These are phyloP conservation scores for Rhynchonycteris naso DNA, from an alignment of 2,797 vertebrate species.

Conservation along the genomic window DNA sequence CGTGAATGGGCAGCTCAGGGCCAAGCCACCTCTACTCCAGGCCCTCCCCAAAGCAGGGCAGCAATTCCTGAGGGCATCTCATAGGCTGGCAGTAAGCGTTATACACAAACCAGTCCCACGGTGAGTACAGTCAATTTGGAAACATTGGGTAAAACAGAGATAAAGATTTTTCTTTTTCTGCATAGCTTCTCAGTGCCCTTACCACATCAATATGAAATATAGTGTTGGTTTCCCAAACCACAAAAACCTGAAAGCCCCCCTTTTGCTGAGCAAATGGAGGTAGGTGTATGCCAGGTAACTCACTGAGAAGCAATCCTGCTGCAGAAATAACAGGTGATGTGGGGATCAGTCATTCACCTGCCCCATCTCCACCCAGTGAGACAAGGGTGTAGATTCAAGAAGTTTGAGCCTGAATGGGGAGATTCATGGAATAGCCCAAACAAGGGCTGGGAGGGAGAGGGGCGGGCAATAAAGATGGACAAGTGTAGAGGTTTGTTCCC, in stretches of 20 bases:
- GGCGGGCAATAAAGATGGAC: background rate
- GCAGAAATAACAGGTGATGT: background rate
- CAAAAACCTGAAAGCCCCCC: background rate
- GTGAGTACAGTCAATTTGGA: background rate
- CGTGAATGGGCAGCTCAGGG: background rate
- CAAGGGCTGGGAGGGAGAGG: too few species aligned
- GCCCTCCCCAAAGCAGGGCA: background rate
- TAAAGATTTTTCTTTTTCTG: background rate
- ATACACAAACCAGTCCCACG: background rate
- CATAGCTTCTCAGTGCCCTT: background rate
- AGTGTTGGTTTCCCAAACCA: background rate
- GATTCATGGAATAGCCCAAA: fast-evolving
- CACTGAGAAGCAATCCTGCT: background rate
- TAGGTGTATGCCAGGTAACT: background rate
- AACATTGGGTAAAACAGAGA: background rate
- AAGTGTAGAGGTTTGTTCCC: background rate
- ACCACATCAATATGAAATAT: too few species aligned
- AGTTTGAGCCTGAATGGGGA: background rate
- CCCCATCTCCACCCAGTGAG: background rate
- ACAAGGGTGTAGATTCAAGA: background rate
- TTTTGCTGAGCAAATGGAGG: background rate
- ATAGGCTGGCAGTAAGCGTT: background rate
- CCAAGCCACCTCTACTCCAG: background rate
- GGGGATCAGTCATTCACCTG: background rate
- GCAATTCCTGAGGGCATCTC: background rate